Conservation (phyloP, 2,797 vertebrate genomes). For the Pristis pectinata region DNA sequence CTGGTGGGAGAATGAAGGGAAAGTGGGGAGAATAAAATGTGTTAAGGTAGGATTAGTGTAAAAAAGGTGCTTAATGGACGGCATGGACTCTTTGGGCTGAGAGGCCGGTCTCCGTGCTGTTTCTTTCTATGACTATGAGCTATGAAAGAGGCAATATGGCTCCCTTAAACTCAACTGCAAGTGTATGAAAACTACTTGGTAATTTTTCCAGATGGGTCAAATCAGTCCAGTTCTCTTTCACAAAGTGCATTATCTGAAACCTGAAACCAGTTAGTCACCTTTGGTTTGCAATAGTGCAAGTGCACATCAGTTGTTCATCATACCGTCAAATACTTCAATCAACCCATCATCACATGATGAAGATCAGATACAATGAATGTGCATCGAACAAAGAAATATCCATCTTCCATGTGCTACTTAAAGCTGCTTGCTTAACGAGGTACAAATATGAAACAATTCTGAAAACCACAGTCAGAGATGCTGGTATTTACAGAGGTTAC, state of each 20-base stretch:
- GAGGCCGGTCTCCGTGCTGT: no score
- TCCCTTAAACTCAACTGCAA: background rate
- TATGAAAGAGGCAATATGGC: no score
- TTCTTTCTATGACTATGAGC: no score
- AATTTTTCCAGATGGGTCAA: background rate
- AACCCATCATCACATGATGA: background rate
- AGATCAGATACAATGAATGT: background rate
- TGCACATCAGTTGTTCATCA: constrained; percentile 22
- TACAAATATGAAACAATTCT: constrained; percentile 12
- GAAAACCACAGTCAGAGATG: background rate
- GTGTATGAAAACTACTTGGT: background rate
- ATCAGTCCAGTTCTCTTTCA: background rate
- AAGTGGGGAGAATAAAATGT: no score
- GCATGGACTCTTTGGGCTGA: no score
- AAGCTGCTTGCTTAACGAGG: background rate
- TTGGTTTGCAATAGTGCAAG: background rate
- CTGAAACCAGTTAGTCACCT: background rate
- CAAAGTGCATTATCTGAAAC: background rate
- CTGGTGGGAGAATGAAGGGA: no score
- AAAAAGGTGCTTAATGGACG: no score
- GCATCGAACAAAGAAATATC: background rate
- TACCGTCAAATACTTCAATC: constrained; percentile 8
- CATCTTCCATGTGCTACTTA: background rate
- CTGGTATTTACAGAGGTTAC: background rate
- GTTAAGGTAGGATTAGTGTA: no score